Base-by-base conservation (phyloP, 2,797 vertebrate species). In the Fistularia commersonii region DNA sequence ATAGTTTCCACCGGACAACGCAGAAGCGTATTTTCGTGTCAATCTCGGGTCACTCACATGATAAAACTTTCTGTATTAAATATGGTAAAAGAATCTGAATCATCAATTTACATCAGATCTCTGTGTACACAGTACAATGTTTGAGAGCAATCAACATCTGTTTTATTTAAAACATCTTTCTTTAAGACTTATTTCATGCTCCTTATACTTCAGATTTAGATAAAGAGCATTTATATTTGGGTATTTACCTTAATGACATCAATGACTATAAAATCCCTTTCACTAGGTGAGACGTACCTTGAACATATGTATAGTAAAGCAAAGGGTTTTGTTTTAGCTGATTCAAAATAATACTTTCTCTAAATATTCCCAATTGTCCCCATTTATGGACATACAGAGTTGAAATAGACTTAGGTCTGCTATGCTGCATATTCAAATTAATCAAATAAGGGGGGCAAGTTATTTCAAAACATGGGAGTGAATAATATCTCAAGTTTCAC, bases 181-280 rank as follows among this genome's bases (percentile, higher is more conserved):
- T 32, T 54, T 50, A 32, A 32, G 14, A 45, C 59, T 44, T 49
- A 45, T 51, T 8, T 46, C 31, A 49, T 39, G 38, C 14, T 41
- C 8, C 12, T 11, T 37, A 51, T 40, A 6, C 49, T 58, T 61
- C 32, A 57, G 48, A 48, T 45, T 59, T 7, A 32, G 36, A 11
- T 6, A 40, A 4, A 37, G 8, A 41, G 35, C 36, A 7, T 31
- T 57, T 14, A 61, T 11, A 60, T 64, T 51, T 46, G 36, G 42
- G 45, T 41, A 48, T 47, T 8, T 49, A 60, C 52, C 36, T 11
- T 38, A 66, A 62, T 67, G 52, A 48, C 43, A 74, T 57, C 9
- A 56, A 13, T 58, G 38, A 68, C 43, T 69, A 79, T 63, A 81
- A 82, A 81, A 85, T 86, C 83, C 82, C 83, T 88, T 86, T 85